Evolutionary conservation across 1,140 invertebrate species (phyloP).

Genomic region (Drosophila melanica): DNA sequence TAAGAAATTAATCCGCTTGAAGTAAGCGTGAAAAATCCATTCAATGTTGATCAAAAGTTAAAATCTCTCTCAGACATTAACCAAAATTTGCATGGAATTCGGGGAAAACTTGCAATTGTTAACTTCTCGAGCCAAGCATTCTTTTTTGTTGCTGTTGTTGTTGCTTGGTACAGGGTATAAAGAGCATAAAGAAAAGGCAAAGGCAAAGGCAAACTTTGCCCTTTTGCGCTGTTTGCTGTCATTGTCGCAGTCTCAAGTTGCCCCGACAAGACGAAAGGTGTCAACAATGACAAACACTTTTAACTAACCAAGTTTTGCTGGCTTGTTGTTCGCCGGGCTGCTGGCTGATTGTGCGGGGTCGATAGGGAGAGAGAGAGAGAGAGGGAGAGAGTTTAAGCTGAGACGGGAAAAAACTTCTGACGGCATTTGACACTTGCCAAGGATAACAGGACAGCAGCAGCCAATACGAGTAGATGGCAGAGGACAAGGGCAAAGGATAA

Average conservation of each 20-base stretch:
- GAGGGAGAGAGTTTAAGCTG: slow-evolving; percentile 23
- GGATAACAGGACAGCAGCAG: slow-evolving; percentile 1
- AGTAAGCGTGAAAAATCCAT: too few species aligned
- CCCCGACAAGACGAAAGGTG: slow-evolving; percentile 72
- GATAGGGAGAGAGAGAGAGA: too few species aligned
- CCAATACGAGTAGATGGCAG: slow-evolving; percentile 3
- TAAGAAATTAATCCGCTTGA: too few species aligned
- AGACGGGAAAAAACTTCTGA: slow-evolving; percentile 45
- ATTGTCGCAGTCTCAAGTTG: slow-evolving; percentile 61
- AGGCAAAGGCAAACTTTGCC: slow-evolving; percentile 63
- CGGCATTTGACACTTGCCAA: slow-evolving; percentile 50
- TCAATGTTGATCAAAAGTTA: too few species aligned
- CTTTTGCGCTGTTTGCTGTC: slow-evolving; percentile 56
- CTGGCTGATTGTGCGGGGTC: slow-evolving; percentile 40
- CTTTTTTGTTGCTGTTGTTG: not conserved
- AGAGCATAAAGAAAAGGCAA: slow-evolving; percentile 36
- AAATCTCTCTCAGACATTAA: not conserved
- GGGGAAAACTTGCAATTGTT: not conserved
- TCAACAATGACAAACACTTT: slow-evolving; percentile 82
- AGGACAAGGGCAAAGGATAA: not conserved
- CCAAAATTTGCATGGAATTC: not conserved
- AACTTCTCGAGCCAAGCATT: not conserved
- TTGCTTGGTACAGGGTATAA: slow-evolving; percentile 22
- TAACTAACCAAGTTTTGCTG: slow-evolving; percentile 76
- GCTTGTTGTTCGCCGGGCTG: slow-evolving; percentile 45